Base-by-base conservation (phyloP, 2,888 invertebrate genomes). In the Leptopterna dolabrata region DNA sequence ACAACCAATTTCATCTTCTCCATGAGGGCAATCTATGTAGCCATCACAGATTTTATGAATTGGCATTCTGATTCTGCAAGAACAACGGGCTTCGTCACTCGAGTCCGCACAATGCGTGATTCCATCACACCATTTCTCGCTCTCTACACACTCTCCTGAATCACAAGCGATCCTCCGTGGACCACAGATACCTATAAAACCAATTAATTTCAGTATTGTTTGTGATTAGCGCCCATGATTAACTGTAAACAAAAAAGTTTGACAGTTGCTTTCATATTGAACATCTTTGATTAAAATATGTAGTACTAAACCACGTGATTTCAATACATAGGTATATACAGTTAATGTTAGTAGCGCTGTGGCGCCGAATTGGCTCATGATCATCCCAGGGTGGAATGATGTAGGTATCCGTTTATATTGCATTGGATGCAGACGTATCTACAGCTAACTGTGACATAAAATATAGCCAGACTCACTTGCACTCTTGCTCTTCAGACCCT, bases 1-100 rank as follows among this genome's bases (percentile, higher is more conserved):
- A 16, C 97, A 97, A 27, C 95, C 95, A 90, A 95, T 92, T 92
- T 97, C 97, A 90, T 97, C 97, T 92, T 96, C 96, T 27, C 95
- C 96, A 90, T 94, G 93, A 0, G 96, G 97, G 91, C 96, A 97
- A 91, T 97, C 97, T 76, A 94, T 94, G 90, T 95, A 96, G 19
- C 96, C 96, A 91, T 97, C 97, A 91, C 97, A 97, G 0, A 95
- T 91, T 89, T 95, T 93, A 2, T 93, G 92, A 76, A 92, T 92
- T 19, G 94, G 93, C 14, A 97, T 93, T 87, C 96, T 93, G n/a
- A 94, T 93, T 87, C 93, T 94, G 91, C 97, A 97, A 0, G 94
- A 93, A 90, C 97, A 97, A 14, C 92, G 92, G 0, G 92, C 92
- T 91, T 97, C 97, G 90, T 97, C 97, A 90, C 96, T 96, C 0